phyloP scores from a whole-genome alignment of 1,140 invertebrate genomes.

The Pseudoatta argentina region DNA sequence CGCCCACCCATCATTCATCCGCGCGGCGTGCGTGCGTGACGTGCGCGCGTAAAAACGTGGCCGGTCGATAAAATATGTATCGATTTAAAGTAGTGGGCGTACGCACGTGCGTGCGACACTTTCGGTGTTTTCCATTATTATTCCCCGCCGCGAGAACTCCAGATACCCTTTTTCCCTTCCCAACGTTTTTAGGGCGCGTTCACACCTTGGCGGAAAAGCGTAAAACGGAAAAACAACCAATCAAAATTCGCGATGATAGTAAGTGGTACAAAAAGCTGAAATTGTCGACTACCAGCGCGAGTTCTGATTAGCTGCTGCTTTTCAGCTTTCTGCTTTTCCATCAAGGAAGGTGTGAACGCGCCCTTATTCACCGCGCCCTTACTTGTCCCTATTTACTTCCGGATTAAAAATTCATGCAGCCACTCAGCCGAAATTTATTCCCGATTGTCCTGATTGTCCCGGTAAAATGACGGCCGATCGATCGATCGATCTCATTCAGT shows the following conservation, averaged over 20 bases:
- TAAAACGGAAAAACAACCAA: too few species aligned
- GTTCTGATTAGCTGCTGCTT: too few species aligned
- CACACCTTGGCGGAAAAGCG: too few species aligned
- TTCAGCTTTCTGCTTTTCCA: too few species aligned
- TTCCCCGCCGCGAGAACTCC: slow-evolving; percentile 30
- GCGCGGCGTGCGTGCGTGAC: not conserved
- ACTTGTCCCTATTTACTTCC: slow-evolving; percentile 38
- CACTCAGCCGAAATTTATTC: slow-evolving; percentile 25
- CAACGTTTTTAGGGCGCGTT: too few species aligned
- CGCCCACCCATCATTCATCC: slow-evolving; percentile 77
- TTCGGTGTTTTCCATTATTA: slow-evolving; percentile 75
- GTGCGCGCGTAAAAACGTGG: slow-evolving; percentile 36
- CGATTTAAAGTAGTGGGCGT: slow-evolving; percentile 77
- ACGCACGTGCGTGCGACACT: slow-evolving; percentile 71
- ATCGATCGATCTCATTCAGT: slow-evolving; percentile 15
- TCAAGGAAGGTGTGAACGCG: too few species aligned
- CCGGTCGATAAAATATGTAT: slow-evolving; percentile 78
- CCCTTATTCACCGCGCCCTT: not conserved
- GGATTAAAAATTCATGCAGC: slow-evolving; percentile 60
- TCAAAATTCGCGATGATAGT: too few species aligned
- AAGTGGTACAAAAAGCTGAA: too few species aligned
- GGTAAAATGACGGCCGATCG: slow-evolving; percentile 20
- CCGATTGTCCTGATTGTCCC: slow-evolving; percentile 18
- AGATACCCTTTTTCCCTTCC: not conserved
- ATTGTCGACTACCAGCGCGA: too few species aligned